Evolutionary conservation across 2,888 invertebrate genomes (phyloP).

Genomic region (Hirtodrosophila cameraria): DNA sequence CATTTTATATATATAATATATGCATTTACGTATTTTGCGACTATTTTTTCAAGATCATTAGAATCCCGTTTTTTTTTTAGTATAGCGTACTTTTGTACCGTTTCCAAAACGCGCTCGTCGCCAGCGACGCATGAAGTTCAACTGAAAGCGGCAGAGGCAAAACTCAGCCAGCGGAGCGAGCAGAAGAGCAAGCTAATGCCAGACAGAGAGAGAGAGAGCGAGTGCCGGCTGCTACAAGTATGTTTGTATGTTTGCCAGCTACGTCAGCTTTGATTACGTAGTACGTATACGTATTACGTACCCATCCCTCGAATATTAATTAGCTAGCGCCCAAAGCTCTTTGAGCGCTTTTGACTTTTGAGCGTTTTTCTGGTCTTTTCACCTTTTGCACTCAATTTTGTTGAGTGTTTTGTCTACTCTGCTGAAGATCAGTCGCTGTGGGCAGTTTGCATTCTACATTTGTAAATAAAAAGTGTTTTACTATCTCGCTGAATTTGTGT

Average conservation of each 20-base stretch:
- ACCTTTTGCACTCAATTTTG: conserved; percentile 14
- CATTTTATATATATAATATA: not conserved
- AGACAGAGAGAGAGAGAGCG: conserved; percentile 7
- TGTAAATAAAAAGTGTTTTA: conserved; percentile 23
- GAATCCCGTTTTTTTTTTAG: conserved; percentile 5
- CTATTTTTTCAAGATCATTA: conserved; percentile 44
- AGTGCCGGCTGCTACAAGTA: conserved; percentile 20
- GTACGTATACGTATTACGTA: conserved; percentile 1
- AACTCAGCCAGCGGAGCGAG: conserved; percentile 15
- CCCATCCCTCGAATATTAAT: conserved; percentile 17
- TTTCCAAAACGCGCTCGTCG: conserved; percentile 40
- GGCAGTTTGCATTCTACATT: conserved; percentile 28
- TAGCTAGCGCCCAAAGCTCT: conserved; percentile 20
- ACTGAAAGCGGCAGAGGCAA: conserved; percentile 46
- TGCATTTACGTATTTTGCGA: conserved; percentile 11
- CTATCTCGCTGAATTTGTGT: not conserved
- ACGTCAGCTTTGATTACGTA: too few relatives aligned
- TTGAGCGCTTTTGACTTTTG: conserved; percentile 22
- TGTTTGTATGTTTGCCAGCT: conserved; percentile 7
- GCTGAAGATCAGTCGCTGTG: conserved; percentile 16
- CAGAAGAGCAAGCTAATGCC: conserved; percentile 20
- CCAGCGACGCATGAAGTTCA: conserved; percentile 69
- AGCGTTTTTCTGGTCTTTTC: conserved; percentile 23
- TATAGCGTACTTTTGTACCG: conserved; percentile 20
- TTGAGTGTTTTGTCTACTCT: conserved; percentile 1